Evolutionary conservation across 2,797 vertebrate genomes (phyloP).

Genomic region (Brotula barbata): DNA sequence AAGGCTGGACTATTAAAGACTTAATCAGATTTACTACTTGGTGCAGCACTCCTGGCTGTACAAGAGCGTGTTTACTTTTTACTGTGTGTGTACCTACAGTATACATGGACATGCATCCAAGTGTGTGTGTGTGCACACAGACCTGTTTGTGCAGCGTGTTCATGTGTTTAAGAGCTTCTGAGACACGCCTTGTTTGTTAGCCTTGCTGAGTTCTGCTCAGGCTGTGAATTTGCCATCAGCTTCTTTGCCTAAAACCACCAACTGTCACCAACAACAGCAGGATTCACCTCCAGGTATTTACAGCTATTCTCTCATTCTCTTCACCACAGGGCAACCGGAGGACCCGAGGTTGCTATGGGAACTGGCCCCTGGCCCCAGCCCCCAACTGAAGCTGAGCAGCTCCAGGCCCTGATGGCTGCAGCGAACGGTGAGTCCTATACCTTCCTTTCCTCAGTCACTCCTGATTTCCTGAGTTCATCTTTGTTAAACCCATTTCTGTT

Average conservation of each 20-base stretch:
- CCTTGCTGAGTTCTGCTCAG: constrained; percentile 43
- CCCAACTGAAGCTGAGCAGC: constrained; percentile 95
- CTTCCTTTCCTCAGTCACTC: constrained; percentile 4
- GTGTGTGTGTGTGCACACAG: constrained; percentile 14
- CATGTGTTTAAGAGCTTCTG: constrained; percentile 46
- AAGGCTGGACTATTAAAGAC: constrained; percentile 65
- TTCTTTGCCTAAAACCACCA: constrained; percentile 67
- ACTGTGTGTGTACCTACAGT: constrained; percentile 33
- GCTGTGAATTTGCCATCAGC: constrained; percentile 61
- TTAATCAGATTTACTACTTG: constrained; percentile 60
- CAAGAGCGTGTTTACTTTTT: constrained; percentile 33
- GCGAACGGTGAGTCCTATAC: constrained; percentile 88
- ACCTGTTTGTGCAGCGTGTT: constrained; percentile 48
- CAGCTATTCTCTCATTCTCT: constrained; percentile 27
- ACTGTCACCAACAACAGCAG: constrained; percentile 42
- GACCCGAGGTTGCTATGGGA: constrained; percentile 92
- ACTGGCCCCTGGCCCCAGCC: constrained; percentile 97
- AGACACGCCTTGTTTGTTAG: constrained; percentile 56
- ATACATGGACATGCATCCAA: constrained; percentile 43
- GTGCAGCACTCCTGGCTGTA: constrained; percentile 33
- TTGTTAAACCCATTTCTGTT: too few relatives aligned
- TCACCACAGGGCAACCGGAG: constrained; percentile 77
- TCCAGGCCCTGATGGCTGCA: constrained; percentile 96
- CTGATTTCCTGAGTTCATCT: not conserved
- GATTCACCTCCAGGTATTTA: constrained; percentile 37